Percentiles rank a stretch among this genome's conserved stretches.
Evolutionary conservation across 2,888 invertebrate genomes (phyloP).

Genomic region (Hymenopus coronatus): DNA sequence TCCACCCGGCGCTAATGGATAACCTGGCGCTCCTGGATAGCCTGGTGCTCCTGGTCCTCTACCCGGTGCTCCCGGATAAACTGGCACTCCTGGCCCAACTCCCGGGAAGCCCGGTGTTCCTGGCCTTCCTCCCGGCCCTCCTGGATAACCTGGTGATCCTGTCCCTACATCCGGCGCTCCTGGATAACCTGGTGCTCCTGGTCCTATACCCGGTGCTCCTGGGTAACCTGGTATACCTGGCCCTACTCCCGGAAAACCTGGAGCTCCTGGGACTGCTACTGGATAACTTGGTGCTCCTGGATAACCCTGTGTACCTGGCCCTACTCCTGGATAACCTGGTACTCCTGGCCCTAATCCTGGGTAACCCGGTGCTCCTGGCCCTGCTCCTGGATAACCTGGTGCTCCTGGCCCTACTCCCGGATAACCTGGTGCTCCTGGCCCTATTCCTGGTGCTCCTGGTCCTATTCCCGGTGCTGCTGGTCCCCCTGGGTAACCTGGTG

Average conservation of each 20-base stretch:
- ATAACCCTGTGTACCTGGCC: background rate
- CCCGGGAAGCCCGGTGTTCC: slow-evolving; percentile 1
- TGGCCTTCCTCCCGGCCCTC: background rate
- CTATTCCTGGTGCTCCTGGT: background rate
- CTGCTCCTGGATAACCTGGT: slow-evolving; percentile 7
- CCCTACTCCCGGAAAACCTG: background rate
- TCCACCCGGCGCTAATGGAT: slow-evolving; percentile 5
- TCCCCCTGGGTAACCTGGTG: slow-evolving; percentile 28
- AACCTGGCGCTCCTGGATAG: slow-evolving; percentile 18
- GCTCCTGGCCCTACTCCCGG: slow-evolving; percentile 21
- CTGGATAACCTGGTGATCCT: slow-evolving; percentile 9
- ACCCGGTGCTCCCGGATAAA: background rate
- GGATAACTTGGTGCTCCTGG: slow-evolving; percentile 19
- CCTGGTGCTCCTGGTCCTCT: slow-evolving; percentile 23
- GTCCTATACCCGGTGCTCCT: slow-evolving; percentile 13
- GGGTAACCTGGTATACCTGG: slow-evolving; percentile 22
- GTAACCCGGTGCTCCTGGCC: slow-evolving; percentile 15
- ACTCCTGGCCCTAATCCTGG: slow-evolving; percentile 20
- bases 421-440: slow-evolving; percentile 23
- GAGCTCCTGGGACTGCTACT: slow-evolving; percentile 11
- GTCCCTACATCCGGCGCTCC: slow-evolving; percentile 11
- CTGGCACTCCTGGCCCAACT: slow-evolving; percentile 9
- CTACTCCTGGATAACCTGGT: background rate
- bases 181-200: slow-evolving; percentile 8
- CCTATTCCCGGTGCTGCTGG: too few species aligned